Conservation (phyloP, 2,888 invertebrate species). For the Drosophila algonquin region DNA sequence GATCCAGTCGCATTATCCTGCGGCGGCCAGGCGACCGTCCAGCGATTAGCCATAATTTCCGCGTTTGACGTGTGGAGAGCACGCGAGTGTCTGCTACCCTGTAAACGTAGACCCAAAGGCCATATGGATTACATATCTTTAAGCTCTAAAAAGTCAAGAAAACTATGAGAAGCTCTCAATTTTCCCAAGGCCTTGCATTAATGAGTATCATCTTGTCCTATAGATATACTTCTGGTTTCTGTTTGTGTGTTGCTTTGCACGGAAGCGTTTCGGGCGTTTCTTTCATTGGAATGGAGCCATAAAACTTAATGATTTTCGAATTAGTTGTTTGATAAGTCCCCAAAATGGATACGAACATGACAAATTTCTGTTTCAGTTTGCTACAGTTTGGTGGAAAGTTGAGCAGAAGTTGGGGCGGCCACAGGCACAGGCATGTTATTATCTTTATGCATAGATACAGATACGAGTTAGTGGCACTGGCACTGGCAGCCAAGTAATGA, state of each 20-base stretch:
- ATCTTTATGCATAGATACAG: conserved; percentile 25
- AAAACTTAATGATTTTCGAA: conserved; percentile 72
- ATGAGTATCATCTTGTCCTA: not conserved
- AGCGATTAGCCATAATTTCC: conserved; percentile 25
- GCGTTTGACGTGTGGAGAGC: conserved; percentile 9
- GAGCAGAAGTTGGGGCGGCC: not conserved
- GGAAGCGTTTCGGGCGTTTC: conserved; percentile 23
- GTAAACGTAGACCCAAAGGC: not conserved
- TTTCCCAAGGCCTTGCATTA: not conserved
- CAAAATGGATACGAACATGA: conserved; percentile 35
- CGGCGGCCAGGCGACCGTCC: conserved; percentile 48
- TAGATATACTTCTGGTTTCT: not conserved
- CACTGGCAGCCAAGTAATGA: conserved; percentile 29
- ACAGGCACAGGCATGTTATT: conserved; percentile 33
- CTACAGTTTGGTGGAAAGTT: conserved; percentile 4
- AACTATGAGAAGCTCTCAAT: too few species aligned
- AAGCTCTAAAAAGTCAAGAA: too few species aligned
- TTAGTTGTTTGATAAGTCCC: conserved; percentile 61
- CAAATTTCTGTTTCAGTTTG: conserved; percentile 17
- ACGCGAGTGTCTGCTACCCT: conserved; percentile 19
- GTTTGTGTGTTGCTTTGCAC: not conserved
- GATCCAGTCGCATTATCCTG: conserved; percentile 67
- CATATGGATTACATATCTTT: not conserved
- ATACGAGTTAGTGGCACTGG: conserved; percentile 25
- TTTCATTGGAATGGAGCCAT: conserved; percentile 66